phyloP scores from a whole-genome alignment of 2,888 invertebrate species.

The Oxyscelio sp. region DNA sequence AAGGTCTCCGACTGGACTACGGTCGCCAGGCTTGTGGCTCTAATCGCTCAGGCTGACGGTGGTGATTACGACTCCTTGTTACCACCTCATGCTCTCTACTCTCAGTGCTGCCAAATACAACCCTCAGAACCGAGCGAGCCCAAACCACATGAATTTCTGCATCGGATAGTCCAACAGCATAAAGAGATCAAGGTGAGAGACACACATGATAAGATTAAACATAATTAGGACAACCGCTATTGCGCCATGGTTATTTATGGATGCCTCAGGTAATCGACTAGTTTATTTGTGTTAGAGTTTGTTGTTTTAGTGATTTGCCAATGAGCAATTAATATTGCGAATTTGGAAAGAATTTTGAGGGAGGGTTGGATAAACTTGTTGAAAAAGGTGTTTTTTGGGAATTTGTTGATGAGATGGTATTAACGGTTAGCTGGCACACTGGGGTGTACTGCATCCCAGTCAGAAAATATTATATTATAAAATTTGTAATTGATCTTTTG shows the following conservation, averaged over 20 bases:
- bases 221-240: constrained; percentile 21
- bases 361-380: too few species aligned
- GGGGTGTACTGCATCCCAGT: too few species aligned
- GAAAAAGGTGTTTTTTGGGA: too few species aligned
- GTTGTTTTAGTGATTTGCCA: too few species aligned
- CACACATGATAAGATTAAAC: not conserved
- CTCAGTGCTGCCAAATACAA: constrained; percentile 91
- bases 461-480: too few species aligned
- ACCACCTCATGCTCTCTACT: constrained; percentile 91
- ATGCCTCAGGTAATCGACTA: too few species aligned
- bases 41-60: constrained; percentile 92
- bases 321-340: too few species aligned
- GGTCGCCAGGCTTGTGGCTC: constrained; percentile 92
- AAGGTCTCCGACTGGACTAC: constrained; percentile 92
- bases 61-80: constrained; percentile 92
- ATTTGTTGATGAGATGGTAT: too few species aligned
- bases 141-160: constrained; percentile 91
- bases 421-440: too few species aligned
- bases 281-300: too few species aligned
- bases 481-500: too few species aligned
- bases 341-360: too few species aligned
- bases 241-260: not conserved
- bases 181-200: constrained; percentile 89
- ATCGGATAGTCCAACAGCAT: constrained; percentile 91
- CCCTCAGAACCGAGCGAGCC: constrained; percentile 89